A percentile compares a stretch with the other conserved stretches of the same genome.
Evolutionary conservation across 2,888 invertebrate genomes (phyloP).

Genomic region (Microctonus brassicae): DNA sequence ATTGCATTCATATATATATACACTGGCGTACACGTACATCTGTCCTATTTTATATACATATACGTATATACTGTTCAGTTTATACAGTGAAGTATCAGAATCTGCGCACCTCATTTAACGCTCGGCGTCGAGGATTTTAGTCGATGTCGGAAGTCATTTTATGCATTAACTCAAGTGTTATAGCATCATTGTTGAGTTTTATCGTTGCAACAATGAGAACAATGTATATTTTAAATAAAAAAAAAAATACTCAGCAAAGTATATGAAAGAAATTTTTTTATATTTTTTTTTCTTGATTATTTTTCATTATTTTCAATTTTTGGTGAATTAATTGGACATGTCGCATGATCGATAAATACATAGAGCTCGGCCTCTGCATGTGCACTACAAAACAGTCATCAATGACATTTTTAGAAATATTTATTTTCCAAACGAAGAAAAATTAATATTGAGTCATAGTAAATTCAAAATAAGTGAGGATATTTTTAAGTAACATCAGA

Average conservation of each 20-base stretch:
- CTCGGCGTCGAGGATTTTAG: constrained; percentile 32
- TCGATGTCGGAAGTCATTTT: constrained; percentile 28
- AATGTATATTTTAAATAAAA: neutral
- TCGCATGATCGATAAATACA: neutral
- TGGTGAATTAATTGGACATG: neutral
- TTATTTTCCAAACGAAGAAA: too few relatives aligned
- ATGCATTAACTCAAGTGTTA: constrained; percentile 22
- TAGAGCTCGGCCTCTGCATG: too few relatives aligned
- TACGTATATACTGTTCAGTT: neutral
- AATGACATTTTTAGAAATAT: too few relatives aligned
- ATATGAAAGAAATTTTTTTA: neutral
- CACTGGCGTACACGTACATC: neutral
- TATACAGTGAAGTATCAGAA: constrained; percentile 16
- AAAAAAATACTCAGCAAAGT: neutral
- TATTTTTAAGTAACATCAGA: too few relatives aligned
- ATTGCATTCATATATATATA: neutral
- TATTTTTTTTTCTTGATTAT: neutral
- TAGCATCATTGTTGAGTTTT: neutral
- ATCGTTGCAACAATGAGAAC: neutral
- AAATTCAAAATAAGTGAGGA: too few relatives aligned
- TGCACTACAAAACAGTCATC: too few relatives aligned
- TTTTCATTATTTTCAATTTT: neutral
- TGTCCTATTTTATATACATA: neutral
- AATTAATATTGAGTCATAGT: too few relatives aligned
- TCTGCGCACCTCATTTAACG: constrained; percentile 23